Conservation (phyloP, 2,797 vertebrate species). For the Myiotriccus ornatus region DNA sequence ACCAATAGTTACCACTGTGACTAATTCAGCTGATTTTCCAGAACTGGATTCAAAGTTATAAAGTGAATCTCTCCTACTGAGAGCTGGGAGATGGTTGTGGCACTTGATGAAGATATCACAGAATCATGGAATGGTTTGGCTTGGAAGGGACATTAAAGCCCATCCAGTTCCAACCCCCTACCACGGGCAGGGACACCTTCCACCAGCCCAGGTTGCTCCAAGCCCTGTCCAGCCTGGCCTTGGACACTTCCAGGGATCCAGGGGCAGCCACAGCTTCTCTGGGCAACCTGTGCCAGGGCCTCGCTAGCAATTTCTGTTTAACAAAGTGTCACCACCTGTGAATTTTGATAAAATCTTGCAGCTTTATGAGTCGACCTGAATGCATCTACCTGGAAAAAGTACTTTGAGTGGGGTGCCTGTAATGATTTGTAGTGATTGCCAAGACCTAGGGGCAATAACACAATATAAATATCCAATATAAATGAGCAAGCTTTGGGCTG, state of each 20-base stretch:
- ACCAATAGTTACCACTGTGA: neutral
- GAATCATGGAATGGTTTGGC: neutral
- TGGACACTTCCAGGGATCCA: neutral
- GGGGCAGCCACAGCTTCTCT: neutral
- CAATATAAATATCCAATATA: neutral
- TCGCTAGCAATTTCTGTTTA: neutral
- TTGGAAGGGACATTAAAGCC: neutral
- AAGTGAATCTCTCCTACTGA: neutral
- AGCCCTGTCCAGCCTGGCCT: accelerated
- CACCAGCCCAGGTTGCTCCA: accelerated
- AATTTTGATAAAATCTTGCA: neutral
- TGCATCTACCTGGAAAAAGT: neutral
- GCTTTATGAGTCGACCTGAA: neutral
- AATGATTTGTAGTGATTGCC: neutral
- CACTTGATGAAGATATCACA: neutral
- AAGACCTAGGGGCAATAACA: neutral
- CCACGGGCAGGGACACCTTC: neutral
- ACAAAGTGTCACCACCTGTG: neutral
- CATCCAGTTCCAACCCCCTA: accelerated
- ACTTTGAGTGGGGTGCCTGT: neutral
- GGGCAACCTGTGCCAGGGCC: neutral
- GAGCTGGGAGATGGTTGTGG: neutral
- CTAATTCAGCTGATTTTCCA: neutral
- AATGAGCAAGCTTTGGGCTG: neutral
- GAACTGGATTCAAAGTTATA: neutral